Base-by-base conservation (phyloP, 2,113 vertebrate genomes). In the Etheostoma cragini region DNA sequence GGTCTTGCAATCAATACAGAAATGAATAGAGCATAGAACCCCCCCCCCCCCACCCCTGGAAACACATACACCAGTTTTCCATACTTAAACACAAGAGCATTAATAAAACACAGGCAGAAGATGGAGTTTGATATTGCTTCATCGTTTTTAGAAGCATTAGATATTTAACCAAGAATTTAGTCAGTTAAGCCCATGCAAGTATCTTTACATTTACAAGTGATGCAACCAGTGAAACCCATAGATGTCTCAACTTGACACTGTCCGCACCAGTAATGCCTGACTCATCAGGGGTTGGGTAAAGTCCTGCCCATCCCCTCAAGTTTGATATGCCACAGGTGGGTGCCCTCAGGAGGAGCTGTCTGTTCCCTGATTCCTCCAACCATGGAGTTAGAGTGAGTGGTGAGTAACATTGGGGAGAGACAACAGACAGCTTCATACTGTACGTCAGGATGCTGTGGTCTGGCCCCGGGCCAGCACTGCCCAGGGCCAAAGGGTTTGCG, bases 301-400 rank as follows among this genome's bases (percentile, higher is more conserved):
- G 66, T 60, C 68, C 62, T 16, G 24, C 66, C 82, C 57, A 54
- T 54, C 33, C 78, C 68, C 82, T 85, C 54, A 16, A 74, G 82
- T 60, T 53, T 80, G 72, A 87, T 52, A 78, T 80, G 69, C 80
- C 73, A 92, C 88, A 93, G 90, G 89, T 92, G 88, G 84, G 49
- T 87, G 81, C 76, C 87, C 78, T 70, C 12, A 56, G 81, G 78
- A 82, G 33, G 19, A 73, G 76, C 57, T 74, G 80, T 76, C 80
- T 86, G 73, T 81, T 73, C 17, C 13, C 45, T 68, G 19, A 53
- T 77, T 83, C n/a, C 42, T 72, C 85, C 80, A 84, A 88, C 88
- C 72, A 65, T 53, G 65, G 67, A 61, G 42, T 35, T 12, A 63
- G 24, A 76, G 22, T 35, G 47, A 64, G 49, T 21, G 45, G 76